A percentile compares a stretch with the other conserved stretches of the same genome.
Evolutionary conservation across 2,797 vertebrate genomes (phyloP).

Genomic region (Pangasius mekongensis): DNA sequence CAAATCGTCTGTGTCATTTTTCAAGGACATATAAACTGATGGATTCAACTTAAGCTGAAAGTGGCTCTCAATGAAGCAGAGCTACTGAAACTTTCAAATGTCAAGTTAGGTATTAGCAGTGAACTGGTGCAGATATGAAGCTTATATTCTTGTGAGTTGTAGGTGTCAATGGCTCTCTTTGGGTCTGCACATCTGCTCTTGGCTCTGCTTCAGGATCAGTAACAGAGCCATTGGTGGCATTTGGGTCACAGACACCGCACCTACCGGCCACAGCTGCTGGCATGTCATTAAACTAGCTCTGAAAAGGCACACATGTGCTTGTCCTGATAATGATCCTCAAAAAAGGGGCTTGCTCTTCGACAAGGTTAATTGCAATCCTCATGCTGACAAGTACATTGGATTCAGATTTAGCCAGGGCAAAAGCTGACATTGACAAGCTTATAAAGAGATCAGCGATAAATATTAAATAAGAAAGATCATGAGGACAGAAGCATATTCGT

Average conservation of each 20-base stretch:
- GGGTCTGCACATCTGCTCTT: slow-evolving; percentile 43
- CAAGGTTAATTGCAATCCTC: slow-evolving; percentile 49
- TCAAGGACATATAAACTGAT: background rate
- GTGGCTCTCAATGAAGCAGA: background rate
- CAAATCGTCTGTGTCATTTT: background rate
- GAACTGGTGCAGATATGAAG: slow-evolving; percentile 28
- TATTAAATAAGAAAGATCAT: slow-evolving; percentile 28
- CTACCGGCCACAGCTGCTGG: slow-evolving; percentile 25
- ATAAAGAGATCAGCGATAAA: slow-evolving; percentile 29
- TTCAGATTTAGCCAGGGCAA: slow-evolving; percentile 25
- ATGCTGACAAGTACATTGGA: slow-evolving; percentile 29
- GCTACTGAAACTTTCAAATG: background rate
- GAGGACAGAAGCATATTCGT: background rate
- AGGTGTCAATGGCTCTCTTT: slow-evolving; percentile 35
- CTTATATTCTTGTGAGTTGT: background rate
- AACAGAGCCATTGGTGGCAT: slow-evolving; percentile 35
- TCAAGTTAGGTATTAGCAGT: background rate
- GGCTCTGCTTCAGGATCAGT: slow-evolving; percentile 40
- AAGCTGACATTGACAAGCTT: slow-evolving; percentile 33
- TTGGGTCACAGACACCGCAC: slow-evolving; percentile 32
- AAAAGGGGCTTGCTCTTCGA: slow-evolving; percentile 16
- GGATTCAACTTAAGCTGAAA: background rate
- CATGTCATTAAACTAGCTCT: slow-evolving; percentile 30
- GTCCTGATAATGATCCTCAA: slow-evolving; percentile 47
- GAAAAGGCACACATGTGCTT: slow-evolving; percentile 39